Percentiles rank a stretch among this genome's conserved stretches.
Conservation (phyloP, 2,888 invertebrate genomes). For the Leuctra nigra region DNA sequence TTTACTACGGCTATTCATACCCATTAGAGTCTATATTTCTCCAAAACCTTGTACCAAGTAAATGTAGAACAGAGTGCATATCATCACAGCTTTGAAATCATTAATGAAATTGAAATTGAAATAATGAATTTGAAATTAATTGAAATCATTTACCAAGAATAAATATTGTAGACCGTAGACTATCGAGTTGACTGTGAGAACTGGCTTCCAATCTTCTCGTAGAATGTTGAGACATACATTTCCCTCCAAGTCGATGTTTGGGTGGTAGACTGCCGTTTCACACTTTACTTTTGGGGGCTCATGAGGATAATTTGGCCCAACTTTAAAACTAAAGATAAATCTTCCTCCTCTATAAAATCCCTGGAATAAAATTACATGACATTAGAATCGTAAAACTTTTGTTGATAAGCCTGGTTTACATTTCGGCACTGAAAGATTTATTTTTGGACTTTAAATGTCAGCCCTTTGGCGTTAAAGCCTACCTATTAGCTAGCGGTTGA, state of each 20-base stretch:
- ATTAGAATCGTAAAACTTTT: conserved; percentile 10
- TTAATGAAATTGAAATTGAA: not conserved
- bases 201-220: conserved; percentile 98
- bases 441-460: too few relatives aligned
- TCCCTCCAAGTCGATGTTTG: conserved; percentile 96
- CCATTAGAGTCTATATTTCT: too few relatives aligned
- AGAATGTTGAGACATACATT: conserved; percentile 97
- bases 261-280: conserved; percentile 95
- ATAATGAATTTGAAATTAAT: not conserved
- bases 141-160: conserved; percentile 64
- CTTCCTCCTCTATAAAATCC: conserved; percentile 92
- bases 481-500: not conserved
- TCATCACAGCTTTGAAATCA: not conserved
- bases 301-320: conserved; percentile 96
- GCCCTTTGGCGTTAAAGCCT: not conserved
- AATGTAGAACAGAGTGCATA: too few relatives aligned
- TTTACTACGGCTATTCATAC: too few relatives aligned
- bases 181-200: conserved; percentile 94
- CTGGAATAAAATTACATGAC: conserved; percentile 38
- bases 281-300: conserved; percentile 99
- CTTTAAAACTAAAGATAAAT: conserved; percentile 95
- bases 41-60: too few relatives aligned
- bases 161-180: conserved; percentile 96
- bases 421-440: too few relatives aligned
- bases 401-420: too few relatives aligned